Conservation (phyloP, 2,888 invertebrate species). For the Mesorhabditis spiculigera region DNA sequence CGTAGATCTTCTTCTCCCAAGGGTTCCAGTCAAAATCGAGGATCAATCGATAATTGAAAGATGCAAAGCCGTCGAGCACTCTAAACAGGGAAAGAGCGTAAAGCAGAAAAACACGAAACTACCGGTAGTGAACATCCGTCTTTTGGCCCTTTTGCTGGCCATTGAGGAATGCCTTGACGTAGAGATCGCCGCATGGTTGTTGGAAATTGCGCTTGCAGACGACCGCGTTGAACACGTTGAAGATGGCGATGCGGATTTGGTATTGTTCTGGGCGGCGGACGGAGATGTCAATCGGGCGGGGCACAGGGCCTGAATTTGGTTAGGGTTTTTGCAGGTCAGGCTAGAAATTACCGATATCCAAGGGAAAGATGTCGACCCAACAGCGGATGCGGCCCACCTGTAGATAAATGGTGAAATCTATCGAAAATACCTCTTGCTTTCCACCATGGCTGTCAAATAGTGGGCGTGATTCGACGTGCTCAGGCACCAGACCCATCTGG, state of each 20-base stretch:
- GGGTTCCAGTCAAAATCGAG: conserved; percentile 62
- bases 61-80: conserved; percentile 63
- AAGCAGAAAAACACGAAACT: background rate
- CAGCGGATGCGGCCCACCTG: conserved; percentile 62
- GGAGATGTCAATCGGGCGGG: conserved; percentile 61
- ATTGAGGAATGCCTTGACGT: conserved; percentile 61
- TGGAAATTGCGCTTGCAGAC: conserved; percentile 62
- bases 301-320: conserved; percentile 39
- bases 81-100: conserved; percentile 15
- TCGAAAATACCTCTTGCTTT: background rate
- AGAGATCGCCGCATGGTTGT: conserved; percentile 61
- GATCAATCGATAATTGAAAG: conserved; percentile 65
- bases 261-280: conserved; percentile 59
- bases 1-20: conserved; percentile 62
- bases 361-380: conserved; percentile 64
- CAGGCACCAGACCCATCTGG: conserved; percentile 70
- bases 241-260: conserved; percentile 61
- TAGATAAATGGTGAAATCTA: background rate
- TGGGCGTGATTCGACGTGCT: conserved; percentile 84
- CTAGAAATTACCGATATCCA: conserved; percentile 49
- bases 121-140: conserved; percentile 63
- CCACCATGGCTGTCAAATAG: conserved; percentile 69
- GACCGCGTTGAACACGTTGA: conserved; percentile 63
- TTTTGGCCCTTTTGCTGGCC: conserved; percentile 61
- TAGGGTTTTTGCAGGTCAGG: conserved; percentile 8